Evolutionary conservation across 1,140 invertebrate genomes (phyloP).

Genomic region (Bombyx mandarina): DNA sequence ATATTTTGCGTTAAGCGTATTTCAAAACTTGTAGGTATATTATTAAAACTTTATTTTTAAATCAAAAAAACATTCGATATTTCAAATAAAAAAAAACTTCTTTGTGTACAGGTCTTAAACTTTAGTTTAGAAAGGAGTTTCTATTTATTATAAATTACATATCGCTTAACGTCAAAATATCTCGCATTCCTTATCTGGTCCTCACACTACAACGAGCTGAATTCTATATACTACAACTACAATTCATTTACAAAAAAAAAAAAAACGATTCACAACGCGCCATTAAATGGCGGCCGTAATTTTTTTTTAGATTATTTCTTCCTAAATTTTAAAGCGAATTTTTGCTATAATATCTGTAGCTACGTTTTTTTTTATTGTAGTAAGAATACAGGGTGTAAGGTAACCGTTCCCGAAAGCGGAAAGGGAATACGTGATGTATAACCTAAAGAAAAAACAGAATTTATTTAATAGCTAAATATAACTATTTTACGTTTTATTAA

Average conservation of each 20-base stretch:
- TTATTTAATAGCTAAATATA: too few species aligned
- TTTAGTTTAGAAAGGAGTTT: not conserved
- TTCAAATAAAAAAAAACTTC: too few species aligned
- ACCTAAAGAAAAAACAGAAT: too few species aligned
- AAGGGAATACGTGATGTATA: too few species aligned
- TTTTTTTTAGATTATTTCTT: conserved; percentile 18
- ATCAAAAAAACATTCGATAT: too few species aligned
- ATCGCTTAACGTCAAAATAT: conserved; percentile 8
- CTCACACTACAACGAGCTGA: conserved; percentile 23
- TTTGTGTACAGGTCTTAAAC: not conserved
- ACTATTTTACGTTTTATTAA: too few species aligned
- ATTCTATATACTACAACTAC: conserved; percentile 22
- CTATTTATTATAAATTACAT: not conserved
- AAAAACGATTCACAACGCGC: conserved; percentile 10
- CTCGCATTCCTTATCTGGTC: conserved; percentile 24
- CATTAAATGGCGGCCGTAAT: conserved; percentile 39
- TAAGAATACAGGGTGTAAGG: not conserved
- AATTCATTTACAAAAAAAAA: conserved; percentile 32
- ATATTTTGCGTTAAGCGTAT: conserved; percentile 1
- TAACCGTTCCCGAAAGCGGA: too few species aligned
- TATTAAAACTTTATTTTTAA: too few species aligned
- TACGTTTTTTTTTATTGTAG: conserved; percentile 10
- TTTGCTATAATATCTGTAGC: conserved; percentile 24
- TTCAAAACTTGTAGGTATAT: too few species aligned
- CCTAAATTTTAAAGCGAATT: conserved; percentile 25